A percentile compares a stretch with the other conserved stretches of the same genome.
Conservation (phyloP, 2,797 vertebrate genomes). For the Meda fulgida region DNA sequence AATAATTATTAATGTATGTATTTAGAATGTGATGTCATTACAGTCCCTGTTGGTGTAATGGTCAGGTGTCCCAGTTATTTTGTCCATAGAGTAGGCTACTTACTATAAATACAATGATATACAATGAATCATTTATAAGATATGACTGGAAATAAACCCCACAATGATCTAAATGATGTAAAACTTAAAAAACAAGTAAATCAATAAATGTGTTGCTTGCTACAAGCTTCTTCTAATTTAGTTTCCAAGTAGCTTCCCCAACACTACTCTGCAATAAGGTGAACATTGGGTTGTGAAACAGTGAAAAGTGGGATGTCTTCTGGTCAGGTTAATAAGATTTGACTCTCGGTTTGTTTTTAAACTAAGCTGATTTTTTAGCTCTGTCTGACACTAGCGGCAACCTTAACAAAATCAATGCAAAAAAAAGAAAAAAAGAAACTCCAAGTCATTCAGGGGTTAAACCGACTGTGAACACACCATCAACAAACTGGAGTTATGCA, state of each 20-base stretch:
- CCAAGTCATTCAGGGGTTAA: background rate
- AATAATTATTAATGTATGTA: background rate
- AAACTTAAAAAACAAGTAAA: background rate
- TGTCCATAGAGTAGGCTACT: no score
- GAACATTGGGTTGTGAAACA: no score
- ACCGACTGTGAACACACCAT: conserved; percentile 1
- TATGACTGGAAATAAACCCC: no score
- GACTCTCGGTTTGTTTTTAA: conserved; percentile 13
- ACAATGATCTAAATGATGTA: background rate
- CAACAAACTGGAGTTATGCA: background rate
- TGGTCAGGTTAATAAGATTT: background rate
- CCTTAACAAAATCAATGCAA: conserved; percentile 6
- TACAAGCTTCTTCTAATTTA: background rate
- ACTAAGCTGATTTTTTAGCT: background rate
- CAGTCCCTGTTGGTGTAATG: background rate
- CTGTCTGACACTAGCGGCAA: background rate
- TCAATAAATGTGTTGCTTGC: no score
- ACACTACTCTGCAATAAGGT: background rate
- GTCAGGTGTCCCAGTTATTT: background rate
- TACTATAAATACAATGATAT: no score
- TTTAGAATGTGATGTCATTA: background rate
- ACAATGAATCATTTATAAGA: no score
- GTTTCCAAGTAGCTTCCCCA: background rate
- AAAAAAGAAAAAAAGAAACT: background rate
- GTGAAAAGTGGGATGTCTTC: background rate